These are phyloP conservation scores for Formica aserva DNA, from an alignment of 2,888 invertebrate species.

Conservation along the genomic window DNA sequence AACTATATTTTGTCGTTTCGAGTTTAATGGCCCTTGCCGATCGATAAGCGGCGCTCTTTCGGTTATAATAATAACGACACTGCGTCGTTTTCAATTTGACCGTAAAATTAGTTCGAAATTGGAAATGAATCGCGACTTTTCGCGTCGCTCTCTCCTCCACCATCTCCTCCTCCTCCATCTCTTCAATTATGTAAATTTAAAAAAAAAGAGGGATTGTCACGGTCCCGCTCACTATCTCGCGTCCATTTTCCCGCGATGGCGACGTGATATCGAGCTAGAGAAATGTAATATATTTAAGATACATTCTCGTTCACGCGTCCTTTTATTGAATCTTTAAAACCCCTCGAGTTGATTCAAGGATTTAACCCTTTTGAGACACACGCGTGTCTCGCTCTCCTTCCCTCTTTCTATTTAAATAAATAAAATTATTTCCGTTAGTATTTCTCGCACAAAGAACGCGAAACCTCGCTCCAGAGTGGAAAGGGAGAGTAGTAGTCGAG, in stretches of 20 bases:
- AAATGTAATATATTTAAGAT: conserved; percentile 49
- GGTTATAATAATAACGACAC: conserved; percentile 66
- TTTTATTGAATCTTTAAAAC: conserved; percentile 44
- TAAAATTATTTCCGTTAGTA: conserved; percentile 24
- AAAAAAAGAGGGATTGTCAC: background rate
- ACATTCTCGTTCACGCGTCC: conserved; percentile 32
- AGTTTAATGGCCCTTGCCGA: conserved; percentile 61
- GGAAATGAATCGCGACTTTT: conserved; percentile 55
- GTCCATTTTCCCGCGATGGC: conserved; percentile 24
- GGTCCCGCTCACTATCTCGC: conserved; percentile 7
- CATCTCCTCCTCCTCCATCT: background rate
- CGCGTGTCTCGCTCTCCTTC: background rate
- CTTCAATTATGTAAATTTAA: conserved; percentile 49
- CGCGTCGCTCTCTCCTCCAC: background rate
- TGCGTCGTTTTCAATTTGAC: conserved; percentile 60
- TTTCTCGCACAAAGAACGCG: background rate
- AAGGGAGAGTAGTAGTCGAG: conserved; percentile 37
- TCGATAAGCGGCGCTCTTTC: conserved; percentile 49
- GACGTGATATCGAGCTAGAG: conserved; percentile 29
- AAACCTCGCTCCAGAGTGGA: background rate
- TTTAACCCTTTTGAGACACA: conserved; percentile 13
- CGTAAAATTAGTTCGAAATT: conserved; percentile 66
- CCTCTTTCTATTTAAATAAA: background rate
- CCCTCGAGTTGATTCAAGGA: conserved; percentile 29
- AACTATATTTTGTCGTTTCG: conserved; percentile 55